Conservation (phyloP, 2,797 vertebrate genomes). For the Holocentrus rufus region DNA sequence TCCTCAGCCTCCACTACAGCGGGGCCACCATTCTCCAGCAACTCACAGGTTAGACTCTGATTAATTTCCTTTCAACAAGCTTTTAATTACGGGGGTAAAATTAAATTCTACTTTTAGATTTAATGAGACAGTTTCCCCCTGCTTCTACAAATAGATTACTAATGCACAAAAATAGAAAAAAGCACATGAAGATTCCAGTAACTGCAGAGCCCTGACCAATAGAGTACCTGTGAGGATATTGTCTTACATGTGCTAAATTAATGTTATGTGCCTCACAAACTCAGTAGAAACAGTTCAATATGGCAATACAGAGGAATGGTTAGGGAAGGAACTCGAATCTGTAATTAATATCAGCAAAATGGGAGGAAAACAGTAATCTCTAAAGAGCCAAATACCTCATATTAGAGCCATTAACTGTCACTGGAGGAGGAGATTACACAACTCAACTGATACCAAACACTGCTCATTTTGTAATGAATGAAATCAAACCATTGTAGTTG, state of each 20-base stretch:
- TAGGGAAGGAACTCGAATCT: conserved; percentile 21
- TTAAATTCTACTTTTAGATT: conserved; percentile 32
- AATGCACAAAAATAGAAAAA: conserved; percentile 12
- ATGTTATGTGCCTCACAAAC: conserved; percentile 15
- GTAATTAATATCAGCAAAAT: conserved; percentile 39
- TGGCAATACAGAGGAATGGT: conserved; percentile 2
- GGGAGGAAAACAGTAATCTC: conserved; percentile 15
- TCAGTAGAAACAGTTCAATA: conserved; percentile 8
- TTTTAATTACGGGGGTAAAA: conserved; percentile 33
- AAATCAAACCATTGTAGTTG: not conserved
- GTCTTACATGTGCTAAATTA: conserved; percentile 19
- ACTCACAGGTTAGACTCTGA: conserved; percentile 13
- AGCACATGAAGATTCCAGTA: not conserved
- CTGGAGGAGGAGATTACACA: conserved; percentile 17
- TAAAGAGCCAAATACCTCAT: not conserved
- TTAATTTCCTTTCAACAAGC: not conserved
- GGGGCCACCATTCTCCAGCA: not conserved
- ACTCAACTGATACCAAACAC: conserved; percentile 1
- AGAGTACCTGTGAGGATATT: conserved; percentile 23
- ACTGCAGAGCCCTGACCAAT: conserved; percentile 5
- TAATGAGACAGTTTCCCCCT: conserved; percentile 8
- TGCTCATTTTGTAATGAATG: not conserved
- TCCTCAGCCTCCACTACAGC: not conserved
- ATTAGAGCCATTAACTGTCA: conserved; percentile 22
- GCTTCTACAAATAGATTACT: conserved; percentile 8